phyloP scores from a whole-genome alignment of 2,888 invertebrate species.

The Brenthis ino region DNA sequence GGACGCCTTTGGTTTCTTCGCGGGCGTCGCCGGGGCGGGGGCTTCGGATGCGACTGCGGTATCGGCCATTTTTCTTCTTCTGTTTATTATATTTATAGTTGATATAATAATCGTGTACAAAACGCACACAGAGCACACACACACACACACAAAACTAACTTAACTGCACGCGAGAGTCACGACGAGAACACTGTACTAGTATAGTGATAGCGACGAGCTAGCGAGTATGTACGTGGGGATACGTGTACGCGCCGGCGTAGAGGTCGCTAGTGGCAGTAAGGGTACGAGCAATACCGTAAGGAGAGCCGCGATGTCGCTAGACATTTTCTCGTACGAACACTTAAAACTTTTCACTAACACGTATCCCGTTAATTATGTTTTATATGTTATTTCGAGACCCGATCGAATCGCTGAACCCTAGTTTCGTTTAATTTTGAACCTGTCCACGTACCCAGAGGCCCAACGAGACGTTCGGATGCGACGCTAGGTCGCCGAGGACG shows the following conservation, averaged over 20 bases:
- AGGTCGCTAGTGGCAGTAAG: constrained; percentile 27
- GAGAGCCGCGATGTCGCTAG: constrained; percentile 35
- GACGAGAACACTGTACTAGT: neutral
- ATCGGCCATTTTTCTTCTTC: constrained; percentile 47
- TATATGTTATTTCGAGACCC: neutral
- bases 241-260: neutral
- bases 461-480: neutral
- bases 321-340: constrained; percentile 38
- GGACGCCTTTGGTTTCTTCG: constrained; percentile 51
- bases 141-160: neutral
- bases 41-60: constrained; percentile 52
- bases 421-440: too few relatives aligned
- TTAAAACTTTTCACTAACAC: constrained; percentile 39
- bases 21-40: constrained; percentile 52
- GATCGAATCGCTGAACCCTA: too few relatives aligned
- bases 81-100: neutral
- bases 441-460: too few relatives aligned
- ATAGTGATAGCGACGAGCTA: neutral
- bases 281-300: constrained; percentile 30
- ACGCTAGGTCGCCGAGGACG: neutral
- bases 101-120: neutral
- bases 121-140: too few relatives aligned
- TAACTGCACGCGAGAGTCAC: too few relatives aligned
- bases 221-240: too few relatives aligned
- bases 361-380: constrained; percentile 20